Evolutionary conservation across 2,113 vertebrate genomes (phyloP), one percentile per base, ranked within the genome.

Genomic region (Boulengeromyrus knoepffleri): DNA sequence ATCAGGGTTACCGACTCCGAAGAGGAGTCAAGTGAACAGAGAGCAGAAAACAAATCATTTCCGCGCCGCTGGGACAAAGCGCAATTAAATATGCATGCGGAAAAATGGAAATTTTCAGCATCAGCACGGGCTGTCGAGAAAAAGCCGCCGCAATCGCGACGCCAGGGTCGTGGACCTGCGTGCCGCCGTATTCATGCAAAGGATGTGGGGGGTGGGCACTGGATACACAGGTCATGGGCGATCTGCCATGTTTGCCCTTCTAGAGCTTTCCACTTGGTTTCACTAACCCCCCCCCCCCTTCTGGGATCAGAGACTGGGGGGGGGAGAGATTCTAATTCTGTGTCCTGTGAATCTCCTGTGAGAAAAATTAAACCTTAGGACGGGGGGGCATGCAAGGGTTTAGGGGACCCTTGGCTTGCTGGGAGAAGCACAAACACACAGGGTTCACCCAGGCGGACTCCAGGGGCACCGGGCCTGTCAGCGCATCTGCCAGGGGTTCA

Each of bases 21-120:
- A 96, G 96, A 96, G 96, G 96, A 96, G 96, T 96, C 96, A 97
- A 96, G 96, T 96, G 96, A 97, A 96, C 95, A 96, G 95, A 96
- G 96, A 96, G 96, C 96, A 96, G 96, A 96, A 96, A 96, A 96
- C 96, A 96, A 96, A 96, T 97, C 96, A 97, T 97, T 96, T 96
- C 95, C 96, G 95, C 96, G 96, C 96, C 96, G 96, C 95, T 96
- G 95, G 96, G 96, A 97, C 95, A 96, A 96, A 96, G 96, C 96
- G 95, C 96, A 96, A 96, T 96, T 96, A 96, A 96, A 96, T 96
- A 96, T 96, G 96, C 96, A 96, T 96, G 96, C 94, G 92, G 95
- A 96, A 96, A 96, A 96, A 96, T 96, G 96, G 96, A 96, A 97
- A 96, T 96, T 96, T 96, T 93, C 94, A 93, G 95, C 96, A 95